Base-by-base conservation (phyloP, 1,140 invertebrate genomes). In the Rhagoletis zephyria region DNA sequence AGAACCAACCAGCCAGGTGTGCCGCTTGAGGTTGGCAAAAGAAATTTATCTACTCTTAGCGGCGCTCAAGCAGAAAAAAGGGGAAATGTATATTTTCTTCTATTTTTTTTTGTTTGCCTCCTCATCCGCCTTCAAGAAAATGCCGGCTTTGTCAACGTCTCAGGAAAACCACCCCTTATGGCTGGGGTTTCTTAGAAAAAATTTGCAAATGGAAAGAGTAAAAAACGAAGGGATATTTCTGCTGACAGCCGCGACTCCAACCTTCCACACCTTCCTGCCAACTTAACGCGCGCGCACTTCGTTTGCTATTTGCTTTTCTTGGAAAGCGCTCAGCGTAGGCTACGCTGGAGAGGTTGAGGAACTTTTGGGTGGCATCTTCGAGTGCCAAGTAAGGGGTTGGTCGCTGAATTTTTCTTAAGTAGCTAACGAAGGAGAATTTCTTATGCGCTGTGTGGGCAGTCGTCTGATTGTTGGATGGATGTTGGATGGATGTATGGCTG, bases 241-340 rank as follows among this genome's bases (percentile, higher is more conserved):
- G 7, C 16, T 19, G 61, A 1, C 3, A 63, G n/a, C 61, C 70
- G n/a, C 7, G 9, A 45, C n/a, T 19, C 48, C 74, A 51, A 1
- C 48, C n/a, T 3, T 42, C 2, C 74, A n/a, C 74, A 81, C 74
- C 19, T n/a, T 7, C 16, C 5, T 3, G 45, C 6, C 9, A 10
- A n/a, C 7, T 56, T 59, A 81, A 81, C 74, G 74, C 45, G 74
- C 74, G 48, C 74, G 45, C 74, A 81, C 19, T 81, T 81, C 74
- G 48, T 16, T 19, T 63, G 9, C 48, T 16, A 19, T 56, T 51
- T 67, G 6, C 12, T 70, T 45, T 48, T 74, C 42, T n/a, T 74
- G 14, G 42, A 5, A 81, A 7, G 1, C 19, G 56, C 74, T 51
- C 74, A 10, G 56, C 6, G 48, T 4, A 48, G 48, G 45, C 14